Conservation (phyloP, 2,888 invertebrate genomes). For the Ischnura elegans region DNA sequence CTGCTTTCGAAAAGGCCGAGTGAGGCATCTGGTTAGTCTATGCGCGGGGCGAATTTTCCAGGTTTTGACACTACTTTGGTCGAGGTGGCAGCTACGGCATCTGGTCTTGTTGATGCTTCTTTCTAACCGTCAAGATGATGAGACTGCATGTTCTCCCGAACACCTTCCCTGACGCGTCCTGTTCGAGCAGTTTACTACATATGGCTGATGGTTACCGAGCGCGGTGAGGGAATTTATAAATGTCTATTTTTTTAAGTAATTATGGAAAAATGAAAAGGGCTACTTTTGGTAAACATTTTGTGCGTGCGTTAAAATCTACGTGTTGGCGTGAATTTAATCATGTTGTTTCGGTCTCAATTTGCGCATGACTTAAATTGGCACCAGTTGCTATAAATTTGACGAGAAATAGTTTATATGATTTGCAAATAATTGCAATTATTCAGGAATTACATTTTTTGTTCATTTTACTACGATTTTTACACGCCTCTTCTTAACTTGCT, state of each 20-base stretch:
- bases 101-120: not conserved
- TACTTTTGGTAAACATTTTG: not conserved
- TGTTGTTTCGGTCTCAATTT: too few species aligned
- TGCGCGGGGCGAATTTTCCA: not conserved
- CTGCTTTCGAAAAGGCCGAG: not conserved
- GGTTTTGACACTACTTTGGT: not conserved
- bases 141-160: not conserved
- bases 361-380: too few species aligned
- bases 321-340: too few species aligned
- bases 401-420: too few species aligned
- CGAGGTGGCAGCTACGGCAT: not conserved
- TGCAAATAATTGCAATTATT: too few species aligned
- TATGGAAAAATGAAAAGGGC: not conserved
- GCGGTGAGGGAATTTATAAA: not conserved
- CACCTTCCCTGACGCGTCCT: not conserved
- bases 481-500: too few species aligned
- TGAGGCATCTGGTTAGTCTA: not conserved
- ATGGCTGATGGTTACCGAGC: not conserved
- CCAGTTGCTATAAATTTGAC: too few species aligned
- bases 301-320: too few species aligned
- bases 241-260: not conserved
- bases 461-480: too few species aligned
- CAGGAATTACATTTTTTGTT: too few species aligned
- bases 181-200: not conserved
- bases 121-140: not conserved